Percentiles rank a stretch among this genome's conserved stretches.
Evolutionary conservation across 2,888 invertebrate genomes (phyloP).

Genomic region (Bugula neritina): DNA sequence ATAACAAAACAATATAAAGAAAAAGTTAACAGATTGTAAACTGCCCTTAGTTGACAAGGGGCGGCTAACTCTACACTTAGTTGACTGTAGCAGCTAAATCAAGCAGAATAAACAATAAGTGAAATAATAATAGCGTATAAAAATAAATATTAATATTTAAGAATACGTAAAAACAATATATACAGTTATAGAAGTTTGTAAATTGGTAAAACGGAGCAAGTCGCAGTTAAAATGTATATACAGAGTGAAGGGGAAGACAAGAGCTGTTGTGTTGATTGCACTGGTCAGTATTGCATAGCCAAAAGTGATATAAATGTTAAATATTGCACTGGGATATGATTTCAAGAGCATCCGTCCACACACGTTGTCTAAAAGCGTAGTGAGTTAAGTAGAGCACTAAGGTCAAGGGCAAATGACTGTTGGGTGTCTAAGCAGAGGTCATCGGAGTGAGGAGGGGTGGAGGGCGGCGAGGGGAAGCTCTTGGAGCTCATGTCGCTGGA

Average conservation of each 20-base stretch:
- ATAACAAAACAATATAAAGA: not conserved
- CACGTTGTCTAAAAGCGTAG: not conserved
- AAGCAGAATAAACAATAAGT: not conserved
- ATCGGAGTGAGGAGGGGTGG: not conserved
- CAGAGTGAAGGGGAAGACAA: not conserved
- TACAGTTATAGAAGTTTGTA: no score
- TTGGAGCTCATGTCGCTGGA: not conserved
- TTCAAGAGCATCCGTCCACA: not conserved
- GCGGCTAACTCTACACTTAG: not conserved
- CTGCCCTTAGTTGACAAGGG: not conserved
- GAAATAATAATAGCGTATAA: not conserved
- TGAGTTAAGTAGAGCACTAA: not conserved
- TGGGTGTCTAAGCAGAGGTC: not conserved
- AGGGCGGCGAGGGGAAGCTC: constrained; percentile 18
- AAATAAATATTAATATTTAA: not conserved
- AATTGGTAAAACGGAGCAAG: no score
- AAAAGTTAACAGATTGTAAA: not conserved
- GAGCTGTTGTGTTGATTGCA: constrained; percentile 21
- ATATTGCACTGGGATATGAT: constrained; percentile 12
- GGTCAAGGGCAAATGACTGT: not conserved
- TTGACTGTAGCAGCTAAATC: not conserved
- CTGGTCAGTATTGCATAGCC: not conserved
- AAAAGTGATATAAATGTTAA: not conserved
- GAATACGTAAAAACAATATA: not conserved
- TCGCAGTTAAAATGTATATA: no score